phyloP scores from a whole-genome alignment of 2,797 vertebrate genomes.

The Scyliorhinus canicula region DNA sequence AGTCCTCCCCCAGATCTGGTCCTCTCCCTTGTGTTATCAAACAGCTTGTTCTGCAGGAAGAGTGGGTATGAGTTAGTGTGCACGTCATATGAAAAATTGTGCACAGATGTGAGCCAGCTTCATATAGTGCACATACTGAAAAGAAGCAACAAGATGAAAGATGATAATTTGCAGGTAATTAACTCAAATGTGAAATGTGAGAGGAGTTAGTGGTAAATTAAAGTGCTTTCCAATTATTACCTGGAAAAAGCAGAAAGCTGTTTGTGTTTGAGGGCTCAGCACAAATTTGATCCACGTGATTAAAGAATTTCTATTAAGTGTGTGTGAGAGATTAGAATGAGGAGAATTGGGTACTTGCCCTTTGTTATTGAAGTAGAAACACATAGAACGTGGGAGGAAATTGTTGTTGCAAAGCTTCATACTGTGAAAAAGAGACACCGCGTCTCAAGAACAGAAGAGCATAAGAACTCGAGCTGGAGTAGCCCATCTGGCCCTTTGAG shows the following conservation, averaged over 20 bases:
- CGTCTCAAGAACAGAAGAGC: too few species aligned
- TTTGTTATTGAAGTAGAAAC: not conserved
- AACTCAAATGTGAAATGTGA: not conserved
- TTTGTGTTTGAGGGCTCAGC: not conserved
- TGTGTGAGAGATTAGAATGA: not conserved
- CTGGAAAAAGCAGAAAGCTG: not conserved
- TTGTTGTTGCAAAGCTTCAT: not conserved
- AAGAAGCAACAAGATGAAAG: not conserved
- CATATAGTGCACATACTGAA: not conserved
- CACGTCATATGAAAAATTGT: not conserved
- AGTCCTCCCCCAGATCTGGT: not conserved
- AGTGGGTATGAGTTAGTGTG: not conserved
- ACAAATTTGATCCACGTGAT: not conserved
- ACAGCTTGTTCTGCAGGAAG: not conserved
- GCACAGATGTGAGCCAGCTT: not conserved
- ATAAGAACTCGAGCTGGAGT: too few species aligned
- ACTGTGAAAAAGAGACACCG: not conserved
- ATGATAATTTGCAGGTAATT: not conserved
- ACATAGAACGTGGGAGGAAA: not conserved
- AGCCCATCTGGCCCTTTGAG: too few species aligned
- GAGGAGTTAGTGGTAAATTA: not conserved
- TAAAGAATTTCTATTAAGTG: too few species aligned
- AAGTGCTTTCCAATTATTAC: not conserved
- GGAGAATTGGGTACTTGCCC: not conserved
- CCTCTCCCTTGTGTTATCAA: not conserved